phyloP scores from a whole-genome alignment of 2,797 vertebrate genomes.

The Etheostoma perlongum region DNA sequence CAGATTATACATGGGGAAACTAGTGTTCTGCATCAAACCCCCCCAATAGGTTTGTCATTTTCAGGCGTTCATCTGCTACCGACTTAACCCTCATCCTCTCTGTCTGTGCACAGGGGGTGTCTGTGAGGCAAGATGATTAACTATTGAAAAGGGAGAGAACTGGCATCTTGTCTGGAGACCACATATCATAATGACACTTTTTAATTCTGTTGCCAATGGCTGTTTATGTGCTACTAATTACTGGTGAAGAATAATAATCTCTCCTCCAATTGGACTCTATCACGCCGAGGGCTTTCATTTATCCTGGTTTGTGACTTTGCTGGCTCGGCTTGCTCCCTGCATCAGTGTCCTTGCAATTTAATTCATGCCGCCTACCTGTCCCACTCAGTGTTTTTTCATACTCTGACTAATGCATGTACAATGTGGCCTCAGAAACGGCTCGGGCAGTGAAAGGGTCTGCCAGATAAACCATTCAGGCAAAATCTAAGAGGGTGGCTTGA shows the following conservation, averaged over 20 bases:
- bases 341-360: constrained; percentile 71
- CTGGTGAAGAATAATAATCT: constrained; percentile 76
- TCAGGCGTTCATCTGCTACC: constrained; percentile 38
- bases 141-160: constrained; percentile 58
- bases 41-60: constrained; percentile 50
- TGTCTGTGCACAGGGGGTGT: constrained; percentile 29
- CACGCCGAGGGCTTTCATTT: constrained; percentile 65
- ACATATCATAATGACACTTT: constrained; percentile 77
- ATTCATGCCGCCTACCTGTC: constrained; percentile 79
- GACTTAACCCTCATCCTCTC: constrained; percentile 42
- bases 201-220: constrained; percentile 77
- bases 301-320: constrained; percentile 56
- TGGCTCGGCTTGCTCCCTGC: constrained; percentile 51
- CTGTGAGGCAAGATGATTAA: constrained; percentile 63
- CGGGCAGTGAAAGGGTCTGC: constrained; percentile 58
- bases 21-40: constrained; percentile 50
- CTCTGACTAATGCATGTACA: constrained; percentile 69
- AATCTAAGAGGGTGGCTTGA: constrained; percentile 76
- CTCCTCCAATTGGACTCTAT: constrained; percentile 62
- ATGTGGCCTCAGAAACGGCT: constrained; percentile 51
- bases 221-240: constrained; percentile 82
- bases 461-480: constrained; percentile 76
- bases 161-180: constrained; percentile 53
- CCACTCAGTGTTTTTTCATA: constrained; percentile 75
- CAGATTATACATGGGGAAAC: constrained; percentile 29